These are phyloP conservation scores for Lasius platythorax DNA, from an alignment of 2,888 invertebrate genomes.

Conservation along the genomic window DNA sequence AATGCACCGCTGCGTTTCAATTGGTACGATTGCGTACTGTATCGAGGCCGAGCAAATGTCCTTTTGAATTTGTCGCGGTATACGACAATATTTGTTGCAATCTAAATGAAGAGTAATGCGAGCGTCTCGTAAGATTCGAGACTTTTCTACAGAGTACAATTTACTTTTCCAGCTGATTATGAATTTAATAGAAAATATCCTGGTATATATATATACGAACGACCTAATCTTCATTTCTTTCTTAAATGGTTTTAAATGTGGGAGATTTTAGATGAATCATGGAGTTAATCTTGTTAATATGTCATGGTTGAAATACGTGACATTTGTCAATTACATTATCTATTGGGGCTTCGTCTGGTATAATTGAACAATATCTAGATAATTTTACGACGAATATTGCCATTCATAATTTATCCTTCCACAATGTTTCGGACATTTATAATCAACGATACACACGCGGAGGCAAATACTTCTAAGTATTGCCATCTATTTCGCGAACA, in stretches of 20 bases:
- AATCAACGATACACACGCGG: not conserved
- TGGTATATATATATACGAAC: not conserved
- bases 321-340: not conserved
- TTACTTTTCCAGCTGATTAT: not conserved
- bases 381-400: not conserved
- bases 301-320: conserved; percentile 3
- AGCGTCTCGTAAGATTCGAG: conserved; percentile 7
- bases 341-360: not conserved
- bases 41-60: conserved; percentile 20
- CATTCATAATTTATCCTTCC: not conserved
- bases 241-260: not conserved
- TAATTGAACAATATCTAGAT: not conserved
- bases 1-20: conserved; percentile 22
- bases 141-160: not conserved
- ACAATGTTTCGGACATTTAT: not conserved
- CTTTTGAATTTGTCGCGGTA: conserved; percentile 8
- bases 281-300: conserved; percentile 9
- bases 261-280: conserved; percentile 30
- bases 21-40: conserved; percentile 15
- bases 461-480: not conserved
- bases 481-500: not conserved
- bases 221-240: not conserved
- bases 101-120: conserved; percentile 23
- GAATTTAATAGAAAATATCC: not conserved
- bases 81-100: conserved; percentile 4